Evolutionary conservation across 2,113 vertebrate species (phyloP).

Genomic region (Equus przewalskii): DNA sequence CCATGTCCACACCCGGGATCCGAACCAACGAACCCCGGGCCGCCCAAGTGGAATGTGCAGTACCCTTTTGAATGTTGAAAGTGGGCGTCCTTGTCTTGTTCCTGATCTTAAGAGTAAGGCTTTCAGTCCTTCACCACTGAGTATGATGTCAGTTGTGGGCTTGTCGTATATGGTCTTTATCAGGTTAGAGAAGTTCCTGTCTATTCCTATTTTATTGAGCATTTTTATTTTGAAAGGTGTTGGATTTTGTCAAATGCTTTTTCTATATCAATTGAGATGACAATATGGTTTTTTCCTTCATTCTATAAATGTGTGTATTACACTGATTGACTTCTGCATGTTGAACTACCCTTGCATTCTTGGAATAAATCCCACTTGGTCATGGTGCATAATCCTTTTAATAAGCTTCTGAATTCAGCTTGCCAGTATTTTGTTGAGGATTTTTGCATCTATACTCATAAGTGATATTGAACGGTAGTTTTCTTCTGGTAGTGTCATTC

Average conservation of each 20-base stretch:
- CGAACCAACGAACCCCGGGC: too few relatives aligned
- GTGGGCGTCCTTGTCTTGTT: too few relatives aligned
- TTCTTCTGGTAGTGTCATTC: neutral
- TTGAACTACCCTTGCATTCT: too few relatives aligned
- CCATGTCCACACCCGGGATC: too few relatives aligned
- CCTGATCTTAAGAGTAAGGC: too few relatives aligned
- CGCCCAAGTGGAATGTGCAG: too few relatives aligned
- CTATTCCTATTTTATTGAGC: neutral
- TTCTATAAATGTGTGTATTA: too few relatives aligned
- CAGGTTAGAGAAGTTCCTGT: neutral
- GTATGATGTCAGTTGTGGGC: too few relatives aligned
- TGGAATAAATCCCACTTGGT: too few relatives aligned
- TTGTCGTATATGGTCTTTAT: neutral
- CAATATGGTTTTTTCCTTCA: neutral
- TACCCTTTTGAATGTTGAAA: too few relatives aligned
- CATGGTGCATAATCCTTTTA: neutral
- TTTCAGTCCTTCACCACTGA: too few relatives aligned
- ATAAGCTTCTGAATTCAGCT: neutral
- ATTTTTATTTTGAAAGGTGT: neutral
- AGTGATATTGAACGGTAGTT: neutral
- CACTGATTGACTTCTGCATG: too few relatives aligned
- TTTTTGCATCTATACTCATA: neutral
- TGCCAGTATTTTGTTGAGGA: neutral
- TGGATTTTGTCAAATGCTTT: neutral
- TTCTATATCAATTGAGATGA: neutral